Evolutionary conservation across 2,888 invertebrate species (phyloP), one percentile per base, ranked within the genome.

Genomic region (Malacosoma neustria): DNA sequence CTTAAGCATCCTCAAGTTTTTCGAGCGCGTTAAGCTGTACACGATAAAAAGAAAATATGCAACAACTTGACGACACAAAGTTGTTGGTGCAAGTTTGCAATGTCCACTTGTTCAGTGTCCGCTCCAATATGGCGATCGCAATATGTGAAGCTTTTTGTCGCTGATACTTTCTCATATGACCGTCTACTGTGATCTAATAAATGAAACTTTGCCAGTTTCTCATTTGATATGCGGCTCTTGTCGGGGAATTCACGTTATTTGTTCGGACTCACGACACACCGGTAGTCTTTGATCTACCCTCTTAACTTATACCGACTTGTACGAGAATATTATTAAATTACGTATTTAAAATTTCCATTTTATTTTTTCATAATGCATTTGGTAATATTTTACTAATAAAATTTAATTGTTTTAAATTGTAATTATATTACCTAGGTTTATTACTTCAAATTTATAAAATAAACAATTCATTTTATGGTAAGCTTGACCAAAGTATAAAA

Each of bases 61-160:
- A 73, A n/a, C n/a, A n/a, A n/a, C n/a, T n/a, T n/a, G 67, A 61
- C 48, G 57, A 45, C 41, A 52, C 60, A 58, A 72, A 72, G 65
- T 75, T 70, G 50, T 47, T 54, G 64, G 53, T 76, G 79, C 76
- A 82, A 82, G 79, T 82, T 82, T 74, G 65, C 72, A 71, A 22
- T 22, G 22, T 22, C 22, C 22, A 22, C 22, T 7, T 22, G 22
- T 22, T 22, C 22, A 9, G 61, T 59, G 56, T 51, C 51, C 46
- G 48, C 49, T 55, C 56, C 73, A 72, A 73, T 65, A 72, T 72
- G 74, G 59, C 68, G 63, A 57, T 42, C 66, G 72, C 80, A 82
- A 82, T 84, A 84, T 81, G 80, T 76, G 69, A 61, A 56, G 70
- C 65, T 84, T 85, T 84, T 84, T 84, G 82, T 72, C 64, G 57